Evolutionary conservation across 2,888 invertebrate genomes (phyloP), one percentile per base, ranked within the genome.

Genomic region (Phoenoteleia sp.): DNA sequence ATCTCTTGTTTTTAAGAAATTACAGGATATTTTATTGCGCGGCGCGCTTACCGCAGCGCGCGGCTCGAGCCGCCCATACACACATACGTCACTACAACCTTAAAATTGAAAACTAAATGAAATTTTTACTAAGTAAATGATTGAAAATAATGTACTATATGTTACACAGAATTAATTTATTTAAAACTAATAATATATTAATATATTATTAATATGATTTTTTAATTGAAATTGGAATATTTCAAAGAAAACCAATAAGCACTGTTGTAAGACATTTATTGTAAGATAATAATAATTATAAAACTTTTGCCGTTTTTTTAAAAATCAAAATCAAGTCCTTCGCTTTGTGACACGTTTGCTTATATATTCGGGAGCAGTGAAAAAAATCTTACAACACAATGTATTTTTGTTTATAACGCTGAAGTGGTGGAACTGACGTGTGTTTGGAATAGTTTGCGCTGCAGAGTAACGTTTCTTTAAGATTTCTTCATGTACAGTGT

Each of bases 401-500:
- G 2, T n/a, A 42, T 17, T 42, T 42, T 42, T 17, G n/a, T 67
- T 39, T 52, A 67, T 67, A 0, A 13, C 3, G 5, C 25, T 52
- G 36, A 67, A 67, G 7, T 67, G 39, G 52, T 67, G 67, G 67
- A 36, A 67, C 52, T 67, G 67, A 13, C 67, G 67, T 15, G 36
- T 67, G 54, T 67, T 67, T 11, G 52, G 4, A 36, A 67, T 15
- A 13, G 67, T 54, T 67, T 67, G 36, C 15, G 67, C 52, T 54
- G n/a, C n/a, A n/a, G 45, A 23, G 36, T 33, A 72, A 21, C 71
- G 52, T 64, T 29, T 11, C 13, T 71, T 64, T 19, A 71, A 71
- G 47, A 45, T 39, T 39, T 64, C 27, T 49, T 27, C 54, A 33
- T 64, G 71, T 5, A n/a, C 13, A 13, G 21, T 47, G 72, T 80